Evolutionary conservation across 2,888 invertebrate species (phyloP), one percentile per base, ranked within the genome.

Genomic region (Griposia aprilina): DNA sequence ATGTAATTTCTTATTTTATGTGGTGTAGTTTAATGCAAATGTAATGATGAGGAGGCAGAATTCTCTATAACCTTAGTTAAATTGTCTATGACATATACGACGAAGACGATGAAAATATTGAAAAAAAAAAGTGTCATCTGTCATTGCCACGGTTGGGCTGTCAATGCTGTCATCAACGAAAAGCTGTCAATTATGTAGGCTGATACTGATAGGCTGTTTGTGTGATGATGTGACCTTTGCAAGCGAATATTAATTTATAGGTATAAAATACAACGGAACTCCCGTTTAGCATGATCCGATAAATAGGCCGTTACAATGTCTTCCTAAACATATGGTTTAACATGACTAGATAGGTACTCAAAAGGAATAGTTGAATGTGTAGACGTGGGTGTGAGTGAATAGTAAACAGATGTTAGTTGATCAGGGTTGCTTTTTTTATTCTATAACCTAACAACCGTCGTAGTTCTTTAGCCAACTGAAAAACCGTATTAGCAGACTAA

Each of bases 181-280:
- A 55, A 55, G 2, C 52, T 68, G 72, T 69, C 69, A 73, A 71
- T 1, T 30, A 36, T 70, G 50, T 72, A 68, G n/a, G 7, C 17
- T 45, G 45, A 36, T 36, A 36, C 30, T 36, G 2, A 36, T 72
- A 68, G n/a, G 7, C 17, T 45, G 26, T 65, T 65, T 10, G 26
- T 72, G 55, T 74, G 62, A 41, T 80, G 80, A 55, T 80, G 62
- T 78, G 72, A 78, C 6, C 55, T 5, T 48, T 26, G 26, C 23
- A 55, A 36, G 17, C 10, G 4, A 41, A 30, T 68, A 30, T 11
- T 52, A 20, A 1, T n/a, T 23, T 60, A 23, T 26, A 50, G 48
- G 26, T 63, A 41, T 36, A 30, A 15, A 57, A 45, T 59, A 36
- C 30, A 52, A 52, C 66, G 41, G 2, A 20, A 48, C 17, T 48